Base-by-base conservation (phyloP, 2,888 invertebrate species). In the Catocala fraxini region DNA sequence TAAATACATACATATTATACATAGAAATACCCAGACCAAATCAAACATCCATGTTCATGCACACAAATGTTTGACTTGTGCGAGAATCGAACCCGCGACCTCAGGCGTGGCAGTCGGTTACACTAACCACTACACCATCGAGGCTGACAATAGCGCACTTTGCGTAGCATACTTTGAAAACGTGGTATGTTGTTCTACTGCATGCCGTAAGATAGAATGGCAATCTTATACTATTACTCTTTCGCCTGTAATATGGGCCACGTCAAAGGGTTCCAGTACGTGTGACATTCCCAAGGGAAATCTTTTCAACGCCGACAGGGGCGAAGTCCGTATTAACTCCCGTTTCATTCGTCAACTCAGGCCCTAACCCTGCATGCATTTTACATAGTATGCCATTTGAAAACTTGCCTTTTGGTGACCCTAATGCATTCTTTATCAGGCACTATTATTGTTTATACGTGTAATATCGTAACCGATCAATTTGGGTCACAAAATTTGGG, bases 291-390 rank as follows among this genome's bases (percentile, higher is more conserved):
- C 82, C 91, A 11, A 57, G 92, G 92, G 92, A 92, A 92, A 92
- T 92, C 92, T 91, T 88, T 89, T 89, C 89, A 88, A 87, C 88
- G 87, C 82, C 81, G 80, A 86, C 87, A 83, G 89, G 90, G 92
- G 89, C 84, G 81, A 79, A 83, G 83, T 84, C 85, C 70, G 87
- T 89, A 90, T 90, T 90, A 92, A 90, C 89, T 89, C 84, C 78
- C 84, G 84, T 87, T 91, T 89, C 91, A 92, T 92, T 91, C 89
- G 90, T 91, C 92, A 91, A 89, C 77, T 68, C 71, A 46, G 54
- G 54, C 86, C 83, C 79, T 80, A 78, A 73, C 66, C 73, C 75
- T 75, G 80, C 84, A 83, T 88, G 85, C 86, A 87, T 88, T 88
- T 87, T 88, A 86, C 85, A 89, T 89, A 84, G 86, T 81, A 80